Conservation (phyloP, 2,888 invertebrate species). For the Bimastos eiseni region DNA sequence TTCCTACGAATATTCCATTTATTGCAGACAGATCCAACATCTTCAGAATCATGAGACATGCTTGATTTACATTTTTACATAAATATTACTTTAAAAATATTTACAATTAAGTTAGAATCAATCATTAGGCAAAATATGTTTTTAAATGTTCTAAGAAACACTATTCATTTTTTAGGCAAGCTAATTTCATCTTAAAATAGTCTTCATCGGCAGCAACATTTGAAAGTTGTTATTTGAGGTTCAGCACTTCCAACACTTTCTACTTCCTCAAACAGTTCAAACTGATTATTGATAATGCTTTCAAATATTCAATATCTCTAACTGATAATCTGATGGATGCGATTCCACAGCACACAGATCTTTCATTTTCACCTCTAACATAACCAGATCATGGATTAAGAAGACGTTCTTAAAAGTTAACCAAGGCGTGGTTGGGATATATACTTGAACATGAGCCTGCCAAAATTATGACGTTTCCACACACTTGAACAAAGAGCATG, state of each 20-base stretch:
- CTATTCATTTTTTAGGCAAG: background rate
- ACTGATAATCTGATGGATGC: background rate
- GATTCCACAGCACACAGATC: background rate
- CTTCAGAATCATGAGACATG: background rate
- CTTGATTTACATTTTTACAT: background rate
- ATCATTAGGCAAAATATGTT: background rate
- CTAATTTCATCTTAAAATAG: background rate
- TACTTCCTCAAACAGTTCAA: background rate
- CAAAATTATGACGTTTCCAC: background rate
- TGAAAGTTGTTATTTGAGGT: background rate
- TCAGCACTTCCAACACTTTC: background rate
- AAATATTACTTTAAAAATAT: background rate
- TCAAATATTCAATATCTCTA: background rate
- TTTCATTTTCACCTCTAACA: background rate
- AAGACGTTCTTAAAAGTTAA: background rate
- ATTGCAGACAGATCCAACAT: background rate
- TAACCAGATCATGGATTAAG: background rate
- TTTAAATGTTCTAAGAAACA: background rate
- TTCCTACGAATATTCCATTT: background rate
- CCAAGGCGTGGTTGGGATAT: background rate
- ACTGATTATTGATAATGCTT: background rate
- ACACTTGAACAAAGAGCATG: background rate
- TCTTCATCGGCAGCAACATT: background rate
- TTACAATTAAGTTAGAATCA: background rate
- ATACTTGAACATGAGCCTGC: background rate